phyloP scores from a whole-genome alignment of 2,888 invertebrate genomes.

The Tinea pellionella region DNA sequence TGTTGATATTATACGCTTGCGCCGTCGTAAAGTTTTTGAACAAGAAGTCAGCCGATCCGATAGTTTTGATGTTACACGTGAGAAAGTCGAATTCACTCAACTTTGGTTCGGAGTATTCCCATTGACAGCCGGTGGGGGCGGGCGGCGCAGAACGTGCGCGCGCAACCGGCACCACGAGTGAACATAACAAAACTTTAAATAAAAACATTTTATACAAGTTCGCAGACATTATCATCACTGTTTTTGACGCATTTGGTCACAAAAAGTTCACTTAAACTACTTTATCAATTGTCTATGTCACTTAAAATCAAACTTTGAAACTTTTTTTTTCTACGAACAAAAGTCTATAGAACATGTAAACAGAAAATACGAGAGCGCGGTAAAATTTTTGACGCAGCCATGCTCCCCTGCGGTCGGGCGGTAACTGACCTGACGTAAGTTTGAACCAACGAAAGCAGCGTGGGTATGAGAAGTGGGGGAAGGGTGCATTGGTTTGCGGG shows the following conservation, averaged over 20 bases:
- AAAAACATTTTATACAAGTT: constrained; percentile 63
- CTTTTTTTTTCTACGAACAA: constrained; percentile 28
- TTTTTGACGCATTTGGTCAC: constrained; percentile 60
- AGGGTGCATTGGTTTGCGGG: constrained; percentile 34
- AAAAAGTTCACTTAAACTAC: constrained; percentile 38
- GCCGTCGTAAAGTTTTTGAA: constrained; percentile 78
- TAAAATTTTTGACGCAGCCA: constrained; percentile 67
- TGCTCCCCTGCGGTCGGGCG: constrained; percentile 68
- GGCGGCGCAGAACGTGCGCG: constrained; percentile 67
- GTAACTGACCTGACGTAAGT: constrained; percentile 71
- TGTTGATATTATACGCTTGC: constrained; percentile 77
- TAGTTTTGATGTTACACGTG: constrained; percentile 79
- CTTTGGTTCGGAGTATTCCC: constrained; percentile 72
- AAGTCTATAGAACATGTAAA: constrained; percentile 58
- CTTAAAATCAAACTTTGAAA: constrained; percentile 33
- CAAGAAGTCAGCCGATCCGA: constrained; percentile 76
- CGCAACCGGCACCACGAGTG: constrained; percentile 56
- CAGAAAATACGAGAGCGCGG: constrained; percentile 58
- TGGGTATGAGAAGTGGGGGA: constrained; percentile 30
- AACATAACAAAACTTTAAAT: constrained; percentile 68
- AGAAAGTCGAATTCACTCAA: constrained; percentile 71
- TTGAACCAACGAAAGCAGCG: constrained; percentile 68
- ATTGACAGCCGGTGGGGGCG: constrained; percentile 80
- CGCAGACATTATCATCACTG: constrained; percentile 47
- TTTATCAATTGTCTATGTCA: constrained; percentile 39